These are phyloP conservation scores for Mesaphorura yosii DNA, from an alignment of 1,140 invertebrate genomes.

Conservation along the genomic window DNA sequence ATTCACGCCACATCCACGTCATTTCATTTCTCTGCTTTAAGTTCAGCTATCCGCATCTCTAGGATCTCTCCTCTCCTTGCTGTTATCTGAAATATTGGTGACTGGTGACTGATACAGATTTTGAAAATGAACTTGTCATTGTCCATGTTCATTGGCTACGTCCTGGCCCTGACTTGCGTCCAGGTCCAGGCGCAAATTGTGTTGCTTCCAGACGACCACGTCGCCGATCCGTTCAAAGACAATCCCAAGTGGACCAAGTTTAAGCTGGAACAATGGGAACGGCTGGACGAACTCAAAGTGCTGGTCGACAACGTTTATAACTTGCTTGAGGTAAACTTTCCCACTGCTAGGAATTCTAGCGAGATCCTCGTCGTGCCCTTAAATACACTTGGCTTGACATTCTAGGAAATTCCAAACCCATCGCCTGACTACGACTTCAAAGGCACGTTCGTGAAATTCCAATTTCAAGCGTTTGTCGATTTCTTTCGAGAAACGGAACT, in stretches of 20 bases:
- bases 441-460: conserved; percentile 5
- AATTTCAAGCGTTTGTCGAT: conserved; percentile 4
- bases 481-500: conserved; percentile 11
- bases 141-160: too few relatives aligned
- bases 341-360: background rate
- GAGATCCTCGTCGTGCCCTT: background rate
- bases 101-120: too few relatives aligned
- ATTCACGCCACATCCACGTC: too few relatives aligned
- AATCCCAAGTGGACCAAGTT: conserved; percentile 20
- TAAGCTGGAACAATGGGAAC: conserved; percentile 6
- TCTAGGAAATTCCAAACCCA: conserved; percentile 1
- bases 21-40: too few relatives aligned
- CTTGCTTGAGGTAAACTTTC: conserved; percentile 9
- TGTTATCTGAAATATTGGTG: background rate
- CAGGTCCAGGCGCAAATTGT: conserved; percentile 6
- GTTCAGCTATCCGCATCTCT: too few relatives aligned
- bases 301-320: conserved; percentile 13
- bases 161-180: background rate
- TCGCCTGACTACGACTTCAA: background rate
- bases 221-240: conserved; percentile 18
- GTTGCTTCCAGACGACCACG: conserved; percentile 7
- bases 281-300: background rate
- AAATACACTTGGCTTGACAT: background rate
- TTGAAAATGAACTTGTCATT: background rate
- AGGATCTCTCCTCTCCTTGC: background rate